These are phyloP conservation scores for Nephrotoma flavescens DNA, from an alignment of 2,888 invertebrate genomes.

Conservation along the genomic window DNA sequence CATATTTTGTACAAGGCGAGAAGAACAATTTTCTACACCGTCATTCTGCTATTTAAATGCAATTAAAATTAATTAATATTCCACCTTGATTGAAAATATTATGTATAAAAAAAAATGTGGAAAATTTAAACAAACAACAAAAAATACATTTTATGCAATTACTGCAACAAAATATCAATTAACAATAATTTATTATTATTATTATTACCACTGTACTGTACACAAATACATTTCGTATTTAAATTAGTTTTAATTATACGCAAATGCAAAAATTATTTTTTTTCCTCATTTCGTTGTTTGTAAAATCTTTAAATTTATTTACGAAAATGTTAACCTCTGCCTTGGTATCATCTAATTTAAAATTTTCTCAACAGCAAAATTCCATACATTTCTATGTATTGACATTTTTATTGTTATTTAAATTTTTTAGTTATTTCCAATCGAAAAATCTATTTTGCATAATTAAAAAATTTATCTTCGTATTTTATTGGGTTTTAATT, in stretches of 20 bases:
- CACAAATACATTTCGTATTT: background rate
- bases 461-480: background rate
- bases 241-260: background rate
- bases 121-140: background rate
- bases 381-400: background rate
- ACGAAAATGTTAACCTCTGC: background rate
- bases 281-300: background rate
- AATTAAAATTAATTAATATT: background rate
- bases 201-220: background rate
- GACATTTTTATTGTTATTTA: background rate
- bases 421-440: background rate
- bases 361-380: too few relatives aligned
- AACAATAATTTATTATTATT: background rate
- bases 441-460: background rate
- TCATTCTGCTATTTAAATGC: background rate
- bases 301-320: background rate
- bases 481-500: background rate
- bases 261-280: background rate
- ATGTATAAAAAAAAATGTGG: background rate
- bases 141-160: background rate
- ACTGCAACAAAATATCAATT: background rate
- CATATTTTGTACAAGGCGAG: background rate
- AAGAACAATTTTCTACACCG: background rate
- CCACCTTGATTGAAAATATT: background rate
- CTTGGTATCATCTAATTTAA: background rate